Evolutionary conservation across 1,140 invertebrate species (phyloP), one percentile per base, ranked within the genome.

Genomic region (Drosophila nebulosa): DNA sequence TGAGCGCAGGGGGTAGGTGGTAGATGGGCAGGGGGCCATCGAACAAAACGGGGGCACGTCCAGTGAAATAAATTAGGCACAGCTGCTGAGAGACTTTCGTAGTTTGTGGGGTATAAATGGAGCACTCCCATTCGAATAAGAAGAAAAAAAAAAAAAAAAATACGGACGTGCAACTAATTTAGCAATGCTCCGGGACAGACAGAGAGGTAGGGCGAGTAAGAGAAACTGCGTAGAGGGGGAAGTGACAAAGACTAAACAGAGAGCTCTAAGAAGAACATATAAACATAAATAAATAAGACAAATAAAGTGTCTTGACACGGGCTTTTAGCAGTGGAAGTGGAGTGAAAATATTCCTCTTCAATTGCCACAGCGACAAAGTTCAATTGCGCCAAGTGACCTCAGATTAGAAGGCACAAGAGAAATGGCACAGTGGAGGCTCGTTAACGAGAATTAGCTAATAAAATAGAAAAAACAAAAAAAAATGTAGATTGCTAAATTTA

Each of bases 211-310:
- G 10, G 27, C 7, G 7, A 30, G 26, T 7, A 7, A 27, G 36
- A 16, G 36, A 16, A 14, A 5, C n/a, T 14, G 27, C 10, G 27
- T 30, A 32, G 9, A 3, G 53, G 27, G 27, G 10, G 18, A 21
- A 16, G 9, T 14, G 22, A 27, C 5, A 22, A 18, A n/a, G 27
- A 26, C 46, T 18, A 24, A 4, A 50, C 46, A 36, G 62, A 56
- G 55, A n/a, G n/a, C n/a, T n/a, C 53, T 64, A 58, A 16, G 42
- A 51, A 46, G 53, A 66, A 50, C 64, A 86, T 78, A 86, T 85
- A 80, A 86, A 86, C 80, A 85, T 85, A 86, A 85, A 85, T 85
- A 85, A 85, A 59, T 74, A 78, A 85, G 78, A 81, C 81, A 86
- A 86, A 85, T 85, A 85, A 86, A 86, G 74, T 85, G 74, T 69